phyloP scores from a whole-genome alignment of 2,113 vertebrate genomes.

The Osmerus eperlanus region DNA sequence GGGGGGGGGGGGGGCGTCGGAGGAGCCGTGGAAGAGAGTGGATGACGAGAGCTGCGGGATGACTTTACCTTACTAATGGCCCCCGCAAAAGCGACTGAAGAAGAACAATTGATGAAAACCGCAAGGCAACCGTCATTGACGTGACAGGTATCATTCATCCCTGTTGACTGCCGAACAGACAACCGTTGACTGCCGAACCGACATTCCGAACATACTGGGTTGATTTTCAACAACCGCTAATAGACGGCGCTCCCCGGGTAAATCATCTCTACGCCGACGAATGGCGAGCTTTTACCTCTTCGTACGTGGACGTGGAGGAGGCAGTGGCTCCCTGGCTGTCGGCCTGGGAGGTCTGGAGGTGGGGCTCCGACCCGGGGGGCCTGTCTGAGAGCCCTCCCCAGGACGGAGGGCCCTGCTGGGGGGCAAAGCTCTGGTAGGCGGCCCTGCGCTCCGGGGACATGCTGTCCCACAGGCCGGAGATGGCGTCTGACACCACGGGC shows the following conservation, averaged over 20 bases:
- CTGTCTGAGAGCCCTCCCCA: not conserved
- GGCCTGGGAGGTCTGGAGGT: constrained; percentile 38
- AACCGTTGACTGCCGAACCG: too few relatives aligned
- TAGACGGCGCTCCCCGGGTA: too few relatives aligned
- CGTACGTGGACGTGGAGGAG: constrained; percentile 66
- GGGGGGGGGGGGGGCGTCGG: too few relatives aligned
- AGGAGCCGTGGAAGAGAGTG: too few relatives aligned
- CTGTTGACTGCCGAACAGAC: too few relatives aligned
- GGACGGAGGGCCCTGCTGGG: constrained; percentile 36
- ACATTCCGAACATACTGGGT: too few relatives aligned
- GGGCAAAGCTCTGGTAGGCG: constrained; percentile 61
- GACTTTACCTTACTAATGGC: too few relatives aligned
- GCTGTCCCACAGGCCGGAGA: constrained; percentile 79
- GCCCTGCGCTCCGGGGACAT: constrained; percentile 69
- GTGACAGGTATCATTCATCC: too few relatives aligned
- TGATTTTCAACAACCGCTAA: too few relatives aligned
- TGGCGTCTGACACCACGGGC: constrained; percentile 75
- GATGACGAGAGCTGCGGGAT: too few relatives aligned
- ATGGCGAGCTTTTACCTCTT: constrained; percentile 69
- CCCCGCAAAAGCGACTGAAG: too few relatives aligned
- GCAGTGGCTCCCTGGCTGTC: constrained; percentile 72
- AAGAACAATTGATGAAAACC: constrained; percentile 1
- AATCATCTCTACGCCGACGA: not conserved
- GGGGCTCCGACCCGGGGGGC: constrained; percentile 53
- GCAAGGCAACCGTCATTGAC: not conserved